Percentiles rank a stretch among this genome's conserved stretches.
Conservation (phyloP, 2,888 invertebrate genomes). For the Silvanus unidentatus region DNA sequence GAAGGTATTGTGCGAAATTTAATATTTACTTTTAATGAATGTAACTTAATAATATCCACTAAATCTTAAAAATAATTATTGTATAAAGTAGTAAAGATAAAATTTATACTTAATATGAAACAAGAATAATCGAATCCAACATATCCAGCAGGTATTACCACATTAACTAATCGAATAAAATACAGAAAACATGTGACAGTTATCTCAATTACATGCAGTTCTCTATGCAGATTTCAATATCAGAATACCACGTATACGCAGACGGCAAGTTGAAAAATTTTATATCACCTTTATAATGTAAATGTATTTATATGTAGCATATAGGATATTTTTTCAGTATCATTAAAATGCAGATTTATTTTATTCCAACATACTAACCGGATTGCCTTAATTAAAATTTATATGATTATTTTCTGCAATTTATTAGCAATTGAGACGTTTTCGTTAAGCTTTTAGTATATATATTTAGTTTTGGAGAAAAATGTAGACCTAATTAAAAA, state of each 20-base stretch:
- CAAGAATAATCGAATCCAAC: neutral
- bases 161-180: slow-evolving; percentile 14
- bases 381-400: too few relatives aligned
- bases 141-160: neutral
- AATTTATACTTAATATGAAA: slow-evolving; percentile 13
- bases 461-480: too few relatives aligned
- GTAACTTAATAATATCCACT: slow-evolving; percentile 5
- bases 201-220: slow-evolving; percentile 12
- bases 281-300: too few relatives aligned
- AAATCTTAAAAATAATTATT: neutral
- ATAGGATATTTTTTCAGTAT: neutral
- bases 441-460: too few relatives aligned
- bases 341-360: too few relatives aligned
- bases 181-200: slow-evolving; percentile 16
- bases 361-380: too few relatives aligned
- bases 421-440: too few relatives aligned
- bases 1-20: neutral
- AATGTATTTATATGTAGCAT: neutral
- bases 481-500: too few relatives aligned
- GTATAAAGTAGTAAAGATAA: slow-evolving; percentile 10
- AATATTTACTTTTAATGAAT: neutral
- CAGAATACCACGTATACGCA: too few relatives aligned
- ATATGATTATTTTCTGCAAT: too few relatives aligned
- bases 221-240: neutral
- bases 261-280: too few relatives aligned